Base-by-base conservation (phyloP, 2,113 vertebrate genomes). In the Sinocyclocheilus grahami region DNA sequence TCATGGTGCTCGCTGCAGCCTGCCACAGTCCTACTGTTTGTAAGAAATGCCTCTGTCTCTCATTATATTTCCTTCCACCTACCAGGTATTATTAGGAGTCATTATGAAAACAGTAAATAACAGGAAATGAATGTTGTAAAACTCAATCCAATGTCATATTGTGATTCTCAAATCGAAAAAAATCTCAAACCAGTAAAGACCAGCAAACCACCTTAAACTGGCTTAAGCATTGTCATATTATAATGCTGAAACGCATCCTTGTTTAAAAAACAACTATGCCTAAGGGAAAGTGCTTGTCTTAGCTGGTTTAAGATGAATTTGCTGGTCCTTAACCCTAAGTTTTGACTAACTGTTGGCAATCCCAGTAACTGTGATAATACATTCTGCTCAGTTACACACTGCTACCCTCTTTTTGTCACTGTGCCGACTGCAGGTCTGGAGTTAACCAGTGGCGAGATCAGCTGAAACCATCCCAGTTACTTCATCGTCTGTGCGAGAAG, bases 371-470 rank as follows among this genome's bases (percentile, higher is more conserved):
- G 27, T 33, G 65, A 33, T 69, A 33, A 33, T 14, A 33, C 65
- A 69, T 69, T 33, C 65, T 33, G 27, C 63, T 65, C 24, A 65
- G 24, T 13, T 37, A 37, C 37, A 37, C 37, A 5, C 37, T 5
- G 37, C 5, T 37, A 37, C 37, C 37, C 37, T 37, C 37, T 37
- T 37, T 37, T 39, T 39, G 39, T 39, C 39, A 1, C 46, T 46
- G 4, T 37, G 37, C 37, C 37, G 37, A 5, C 3, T 51, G 42
- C 7, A 99, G 98, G 12, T 97, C 98, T 0, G 98, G 98, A 80
- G 94, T 97, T 5, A 99, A 99, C 94, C 97, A 96, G 88, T 99
- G 98, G 98, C 87, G 98, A 1, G 97, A 99, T 87, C 97, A 98
- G 60, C 92, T 97, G 75, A 96, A 95, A 0, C 98, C 98, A 0